phyloP scores from a whole-genome alignment of 2,888 invertebrate species.

The Anodontia alba region DNA sequence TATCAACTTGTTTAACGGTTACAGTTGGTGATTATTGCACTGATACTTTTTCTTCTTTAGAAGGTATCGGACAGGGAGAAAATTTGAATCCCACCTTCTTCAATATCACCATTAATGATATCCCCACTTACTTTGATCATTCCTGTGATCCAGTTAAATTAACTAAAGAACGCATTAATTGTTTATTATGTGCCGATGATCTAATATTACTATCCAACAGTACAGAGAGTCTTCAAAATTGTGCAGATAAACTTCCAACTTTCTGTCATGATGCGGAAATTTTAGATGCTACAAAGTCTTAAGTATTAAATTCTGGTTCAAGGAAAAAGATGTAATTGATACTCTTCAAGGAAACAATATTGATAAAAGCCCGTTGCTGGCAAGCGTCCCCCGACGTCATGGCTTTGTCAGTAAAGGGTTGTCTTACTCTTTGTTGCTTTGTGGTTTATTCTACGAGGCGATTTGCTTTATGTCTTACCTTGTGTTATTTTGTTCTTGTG shows the following conservation, averaged over 20 bases:
- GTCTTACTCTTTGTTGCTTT: too few relatives aligned
- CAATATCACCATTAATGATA: slow-evolving; percentile 14
- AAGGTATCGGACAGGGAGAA: slow-evolving; percentile 20
- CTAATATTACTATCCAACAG: not conserved
- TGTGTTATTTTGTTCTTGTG: too few relatives aligned
- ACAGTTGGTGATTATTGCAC: not conserved
- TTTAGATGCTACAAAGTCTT: not conserved
- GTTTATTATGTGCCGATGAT: slow-evolving; percentile 20
- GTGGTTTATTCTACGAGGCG: too few relatives aligned
- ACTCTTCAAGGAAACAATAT: not conserved
- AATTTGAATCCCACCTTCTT: slow-evolving; percentile 9
- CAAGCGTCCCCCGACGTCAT: too few relatives aligned
- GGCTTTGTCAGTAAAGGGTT: too few relatives aligned
- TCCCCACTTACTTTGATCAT: not conserved
- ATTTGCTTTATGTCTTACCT: too few relatives aligned
- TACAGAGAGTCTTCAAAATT: slow-evolving; percentile 4
- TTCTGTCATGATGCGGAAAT: not conserved
- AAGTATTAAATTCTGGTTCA: not conserved
- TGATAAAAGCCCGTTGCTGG: too few relatives aligned
- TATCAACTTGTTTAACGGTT: not conserved
- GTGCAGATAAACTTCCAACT: not conserved
- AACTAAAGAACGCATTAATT: not conserved
- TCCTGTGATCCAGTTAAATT: not conserved
- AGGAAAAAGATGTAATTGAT: not conserved
- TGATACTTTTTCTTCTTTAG: not conserved